A percentile compares a stretch with the other conserved stretches of the same genome.
Conservation (phyloP, 1,140 invertebrate species). For the Cotesia chilonis region DNA sequence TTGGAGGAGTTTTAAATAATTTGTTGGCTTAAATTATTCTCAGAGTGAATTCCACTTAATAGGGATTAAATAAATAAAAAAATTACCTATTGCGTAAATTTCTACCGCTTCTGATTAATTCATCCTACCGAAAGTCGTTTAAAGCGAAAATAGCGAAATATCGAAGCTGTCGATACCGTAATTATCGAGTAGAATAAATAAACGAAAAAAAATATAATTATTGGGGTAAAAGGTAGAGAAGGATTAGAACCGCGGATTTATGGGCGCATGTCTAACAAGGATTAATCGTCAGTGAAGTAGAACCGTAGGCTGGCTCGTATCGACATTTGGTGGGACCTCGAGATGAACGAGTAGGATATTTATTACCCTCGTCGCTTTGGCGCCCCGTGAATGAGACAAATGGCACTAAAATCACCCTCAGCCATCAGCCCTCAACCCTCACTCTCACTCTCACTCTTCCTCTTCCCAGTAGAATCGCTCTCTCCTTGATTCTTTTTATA, state of each 20-base stretch:
- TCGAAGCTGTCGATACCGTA: too few relatives aligned
- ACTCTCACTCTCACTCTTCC: constrained; percentile 6
- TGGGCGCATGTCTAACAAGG: constrained; percentile 29
- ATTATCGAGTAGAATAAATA: background rate
- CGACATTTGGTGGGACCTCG: constrained; percentile 28
- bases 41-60: too few relatives aligned
- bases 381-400: constrained; percentile 32
- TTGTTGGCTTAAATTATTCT: too few relatives aligned
- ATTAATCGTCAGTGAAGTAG: constrained; percentile 23
- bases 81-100: too few relatives aligned
- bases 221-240: background rate
- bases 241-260: constrained; percentile 30
- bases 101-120: too few relatives aligned
- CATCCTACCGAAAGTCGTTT: too few relatives aligned
- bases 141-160: too few relatives aligned
- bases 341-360: constrained; percentile 32
- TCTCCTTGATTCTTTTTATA: too few relatives aligned
- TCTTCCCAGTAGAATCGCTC: background rate
- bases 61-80: too few relatives aligned
- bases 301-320: constrained; percentile 18
- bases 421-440: background rate
- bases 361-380: constrained; percentile 25
- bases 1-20: too few relatives aligned
- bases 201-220: background rate
- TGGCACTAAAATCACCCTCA: constrained; percentile 26